Base-by-base conservation (phyloP, 1,140 invertebrate genomes). In the Orchestia grillus region DNA sequence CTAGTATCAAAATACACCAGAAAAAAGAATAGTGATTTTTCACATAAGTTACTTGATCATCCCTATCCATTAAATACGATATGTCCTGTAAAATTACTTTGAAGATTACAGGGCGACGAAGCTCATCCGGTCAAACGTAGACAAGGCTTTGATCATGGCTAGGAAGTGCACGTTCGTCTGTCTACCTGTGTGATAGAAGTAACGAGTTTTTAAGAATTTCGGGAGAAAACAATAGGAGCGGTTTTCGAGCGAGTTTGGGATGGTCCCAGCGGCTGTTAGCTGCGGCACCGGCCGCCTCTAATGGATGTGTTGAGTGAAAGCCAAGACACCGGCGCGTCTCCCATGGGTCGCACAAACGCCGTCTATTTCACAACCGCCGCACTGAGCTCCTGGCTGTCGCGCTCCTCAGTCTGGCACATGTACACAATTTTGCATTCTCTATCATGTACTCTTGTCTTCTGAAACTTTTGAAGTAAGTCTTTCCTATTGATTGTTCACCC, bases 241-340 rank as follows among this genome's bases (percentile, higher is more conserved):
- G 44, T 45, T 94, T 94, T 44, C 16, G 44, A n/a, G 40, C 41
- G 92, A 45, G 92, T 47, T 94, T 45, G 43, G 44, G 36, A 45
- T 44, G 44, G 92, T 94, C 92, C 92, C 92, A 44, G 43, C 43
- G 92, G 92, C 92, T 94, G 43, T 94, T 94, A 47, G 92, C 92
- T 44, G 43, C 40, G 44, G 19, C 92, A 40, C 43, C 44, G 92
- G 92, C 92, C 40, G 44, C 44, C 92, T 47, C 92, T 94, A 94
- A 94, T 94, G 92, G 92, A 94, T 94, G 44, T 47, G 88, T 47
- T 44, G 92, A 94, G 11, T 94, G 92, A 94, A 94, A 94, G 92
- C 92, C 92, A 45, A 47, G 92, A 94, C 88, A 91, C 44, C 44
- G 43, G 92, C 44, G 43, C 44, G 92, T 19, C 44, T 94, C 92